Percentiles rank a stretch among this genome's conserved stretches.
These are phyloP conservation scores for Mantis religiosa DNA, from an alignment of 2,888 invertebrate genomes.

Conservation along the genomic window DNA sequence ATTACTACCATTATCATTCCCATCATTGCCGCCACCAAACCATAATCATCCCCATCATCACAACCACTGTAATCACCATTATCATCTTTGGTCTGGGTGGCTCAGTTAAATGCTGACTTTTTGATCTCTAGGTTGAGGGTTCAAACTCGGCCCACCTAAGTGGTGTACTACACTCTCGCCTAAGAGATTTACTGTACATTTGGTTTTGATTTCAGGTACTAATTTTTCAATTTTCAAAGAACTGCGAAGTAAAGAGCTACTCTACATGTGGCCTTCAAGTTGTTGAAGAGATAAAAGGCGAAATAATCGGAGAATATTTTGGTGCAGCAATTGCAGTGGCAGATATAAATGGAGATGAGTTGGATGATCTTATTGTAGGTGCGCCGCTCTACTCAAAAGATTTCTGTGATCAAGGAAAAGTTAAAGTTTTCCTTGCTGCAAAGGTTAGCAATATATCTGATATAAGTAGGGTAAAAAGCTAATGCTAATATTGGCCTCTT, in stretches of 20 bases:
- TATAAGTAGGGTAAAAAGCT: too few species aligned
- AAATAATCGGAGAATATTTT: neutral
- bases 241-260: neutral
- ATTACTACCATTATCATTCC: too few species aligned
- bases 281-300: neutral
- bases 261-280: neutral
- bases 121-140: too few species aligned
- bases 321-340: neutral
- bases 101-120: too few species aligned
- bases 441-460: neutral
- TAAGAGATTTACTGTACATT: too few species aligned
- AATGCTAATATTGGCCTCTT: too few species aligned
- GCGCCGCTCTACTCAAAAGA: neutral
- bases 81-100: too few species aligned
- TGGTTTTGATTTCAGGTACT: neutral
- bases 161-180: too few species aligned
- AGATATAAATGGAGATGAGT: neutral
- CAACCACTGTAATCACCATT: too few species aligned
- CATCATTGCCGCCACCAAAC: too few species aligned
- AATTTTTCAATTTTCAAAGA: neutral
- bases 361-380: neutral
- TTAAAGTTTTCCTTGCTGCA: neutral
- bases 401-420: neutral
- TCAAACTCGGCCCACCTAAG: too few species aligned
- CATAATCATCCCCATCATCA: too few species aligned